Evolutionary conservation across 2,113 vertebrate species (phyloP).

Genomic region (Percopsis transmontana): DNA sequence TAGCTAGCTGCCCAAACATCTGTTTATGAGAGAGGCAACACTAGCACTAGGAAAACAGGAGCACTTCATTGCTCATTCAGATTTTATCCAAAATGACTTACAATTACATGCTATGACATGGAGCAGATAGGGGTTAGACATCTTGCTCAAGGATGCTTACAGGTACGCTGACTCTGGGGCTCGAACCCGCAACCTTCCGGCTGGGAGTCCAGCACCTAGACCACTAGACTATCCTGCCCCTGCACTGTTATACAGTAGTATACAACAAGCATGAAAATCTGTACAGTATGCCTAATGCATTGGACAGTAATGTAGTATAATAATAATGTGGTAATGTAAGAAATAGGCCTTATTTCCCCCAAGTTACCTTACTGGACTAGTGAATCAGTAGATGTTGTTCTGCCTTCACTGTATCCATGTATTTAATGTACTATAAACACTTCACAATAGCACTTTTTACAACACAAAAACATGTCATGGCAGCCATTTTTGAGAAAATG

Average conservation of each 20-base stretch:
- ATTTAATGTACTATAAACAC: conserved; percentile 61
- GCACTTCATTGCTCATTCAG: no score
- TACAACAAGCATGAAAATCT: no score
- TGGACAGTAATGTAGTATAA: not conserved
- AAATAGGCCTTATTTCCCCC: not conserved
- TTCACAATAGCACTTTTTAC: conserved; percentile 52
- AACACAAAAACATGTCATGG: conserved; percentile 58
- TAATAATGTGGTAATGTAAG: not conserved
- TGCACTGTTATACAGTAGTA: no score
- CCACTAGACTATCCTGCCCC: no score
- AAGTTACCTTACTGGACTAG: conserved; percentile 7
- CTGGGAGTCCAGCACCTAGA: no score
- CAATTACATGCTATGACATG: no score
- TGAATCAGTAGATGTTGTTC: conserved; percentile 24
- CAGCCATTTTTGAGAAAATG: conserved; percentile 15
- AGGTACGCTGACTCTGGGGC: no score
- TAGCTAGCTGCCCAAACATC: conserved; percentile 1
- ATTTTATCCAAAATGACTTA: no score
- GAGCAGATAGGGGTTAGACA: no score
- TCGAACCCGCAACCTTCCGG: no score
- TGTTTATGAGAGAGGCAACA: not conserved
- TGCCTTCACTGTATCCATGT: conserved; percentile 26
- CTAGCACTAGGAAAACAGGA: not conserved
- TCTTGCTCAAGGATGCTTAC: no score
- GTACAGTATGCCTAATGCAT: no score